Conservation (phyloP, 2,113 vertebrate genomes). For the Nesogale talazaci region DNA sequence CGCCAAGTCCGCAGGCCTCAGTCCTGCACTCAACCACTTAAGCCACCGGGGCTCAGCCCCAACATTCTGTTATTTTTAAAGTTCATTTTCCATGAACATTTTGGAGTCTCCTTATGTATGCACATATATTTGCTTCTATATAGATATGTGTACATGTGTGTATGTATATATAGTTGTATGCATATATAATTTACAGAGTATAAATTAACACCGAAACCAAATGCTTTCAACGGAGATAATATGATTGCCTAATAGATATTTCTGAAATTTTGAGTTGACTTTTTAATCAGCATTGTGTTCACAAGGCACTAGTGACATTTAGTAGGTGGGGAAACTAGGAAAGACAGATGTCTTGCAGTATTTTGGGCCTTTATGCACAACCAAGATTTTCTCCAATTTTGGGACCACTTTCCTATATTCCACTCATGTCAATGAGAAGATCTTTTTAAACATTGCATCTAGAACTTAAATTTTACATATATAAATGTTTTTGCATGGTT, state of each 20-base stretch:
- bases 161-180: too few relatives aligned
- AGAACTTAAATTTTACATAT: conserved; percentile 2
- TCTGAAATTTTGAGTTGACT: background rate
- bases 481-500: background rate
- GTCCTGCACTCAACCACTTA: too few relatives aligned
- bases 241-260: background rate
- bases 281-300: background rate
- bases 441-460: background rate
- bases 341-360: background rate
- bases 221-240: background rate
- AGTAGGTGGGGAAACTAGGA: background rate
- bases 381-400: background rate
- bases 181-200: too few relatives aligned
- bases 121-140: too few relatives aligned
- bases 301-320: background rate
- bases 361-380: background rate
- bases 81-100: too few relatives aligned
- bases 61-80: too few relatives aligned
- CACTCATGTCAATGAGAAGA: background rate
- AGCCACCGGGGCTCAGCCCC: too few relatives aligned
- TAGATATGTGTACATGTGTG: too few relatives aligned
- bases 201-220: background rate
- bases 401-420: background rate
- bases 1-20: too few relatives aligned
- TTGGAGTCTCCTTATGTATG: too few relatives aligned